A percentile compares a stretch with the other conserved stretches of the same genome.
Evolutionary conservation across 2,888 invertebrate genomes (phyloP).

Genomic region (Strigamia crassipes): DNA sequence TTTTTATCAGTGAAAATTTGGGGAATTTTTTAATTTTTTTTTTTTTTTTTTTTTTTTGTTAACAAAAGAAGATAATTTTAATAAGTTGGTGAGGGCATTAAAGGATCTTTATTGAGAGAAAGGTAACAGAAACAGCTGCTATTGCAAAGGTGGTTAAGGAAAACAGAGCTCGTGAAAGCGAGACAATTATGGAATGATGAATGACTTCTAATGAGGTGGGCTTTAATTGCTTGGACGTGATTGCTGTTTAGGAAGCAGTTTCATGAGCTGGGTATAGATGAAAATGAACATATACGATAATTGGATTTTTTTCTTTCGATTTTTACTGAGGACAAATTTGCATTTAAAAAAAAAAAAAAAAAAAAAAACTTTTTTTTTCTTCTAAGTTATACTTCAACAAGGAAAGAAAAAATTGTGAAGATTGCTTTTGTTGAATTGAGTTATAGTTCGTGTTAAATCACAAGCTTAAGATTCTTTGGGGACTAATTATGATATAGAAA

Average conservation of each 20-base stretch:
- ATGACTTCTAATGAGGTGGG: slow-evolving; percentile 21
- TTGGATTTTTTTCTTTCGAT: neutral
- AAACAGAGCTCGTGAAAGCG: slow-evolving; percentile 16
- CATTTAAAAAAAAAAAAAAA: neutral
- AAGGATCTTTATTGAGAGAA: neutral
- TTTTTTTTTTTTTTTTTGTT: neutral
- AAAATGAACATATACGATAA: slow-evolving; percentile 2
- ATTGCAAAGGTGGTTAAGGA: slow-evolving; percentile 21
- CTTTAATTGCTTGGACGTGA: slow-evolving; percentile 21
- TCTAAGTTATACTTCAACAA: neutral
- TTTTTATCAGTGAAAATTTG: neutral
- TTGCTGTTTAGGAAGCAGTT: slow-evolving; percentile 14
- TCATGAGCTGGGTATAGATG: slow-evolving; percentile 4
- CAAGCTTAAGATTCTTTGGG: neutral
- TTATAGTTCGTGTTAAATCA: slow-evolving; percentile 1
- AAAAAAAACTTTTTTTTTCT: neutral
- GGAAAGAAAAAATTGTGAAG: neutral
- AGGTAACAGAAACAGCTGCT: slow-evolving; percentile 4
- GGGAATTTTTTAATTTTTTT: neutral
- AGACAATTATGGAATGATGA: slow-evolving; percentile 21
- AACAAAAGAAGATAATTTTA: neutral
- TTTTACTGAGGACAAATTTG: neutral
- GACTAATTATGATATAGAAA: slow-evolving; percentile 2
- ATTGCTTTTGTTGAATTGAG: slow-evolving; percentile 11
- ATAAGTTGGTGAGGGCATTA: neutral